A percentile compares a stretch with the other conserved stretches of the same genome.
phyloP scores from a whole-genome alignment of 2,888 invertebrate species.

The Macroteleia sp. region DNA sequence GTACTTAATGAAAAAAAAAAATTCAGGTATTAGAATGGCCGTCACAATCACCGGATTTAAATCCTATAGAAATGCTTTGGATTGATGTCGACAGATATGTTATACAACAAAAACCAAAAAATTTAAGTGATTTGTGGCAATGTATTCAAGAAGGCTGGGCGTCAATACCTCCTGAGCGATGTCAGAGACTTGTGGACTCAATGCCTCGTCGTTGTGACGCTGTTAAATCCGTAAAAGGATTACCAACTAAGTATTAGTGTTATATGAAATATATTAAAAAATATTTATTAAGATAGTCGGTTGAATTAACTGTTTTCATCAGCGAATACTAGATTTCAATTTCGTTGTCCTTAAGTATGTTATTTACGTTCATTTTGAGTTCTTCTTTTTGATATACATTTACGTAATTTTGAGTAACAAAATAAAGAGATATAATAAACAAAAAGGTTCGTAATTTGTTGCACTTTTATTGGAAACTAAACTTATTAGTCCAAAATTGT shows the following conservation, averaged over 20 bases:
- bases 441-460: neutral
- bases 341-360: too few species aligned
- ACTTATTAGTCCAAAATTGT: neutral
- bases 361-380: too few species aligned
- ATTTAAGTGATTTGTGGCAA: neutral
- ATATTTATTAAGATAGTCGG: neutral
- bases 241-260: constrained; percentile 32
- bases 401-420: too few species aligned
- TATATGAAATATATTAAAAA: neutral
- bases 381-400: too few species aligned
- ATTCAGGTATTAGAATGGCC: constrained; percentile 8
- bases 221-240: neutral
- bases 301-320: neutral
- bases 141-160: constrained; percentile 2
- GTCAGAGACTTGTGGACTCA: constrained; percentile 1
- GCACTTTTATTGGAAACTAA: neutral
- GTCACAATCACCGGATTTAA: constrained; percentile 10
- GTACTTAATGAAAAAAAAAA: neutral
- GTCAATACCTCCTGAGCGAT: neutral
- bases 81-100: neutral
- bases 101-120: constrained; percentile 4
- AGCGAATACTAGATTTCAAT: too few species aligned
- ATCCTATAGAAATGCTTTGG: constrained; percentile 7
- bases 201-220: constrained; percentile 5
- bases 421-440: too few species aligned